These are phyloP conservation scores for Phymorhynchus buccinoides DNA, from an alignment of 1,140 invertebrate species.

Conservation along the genomic window DNA sequence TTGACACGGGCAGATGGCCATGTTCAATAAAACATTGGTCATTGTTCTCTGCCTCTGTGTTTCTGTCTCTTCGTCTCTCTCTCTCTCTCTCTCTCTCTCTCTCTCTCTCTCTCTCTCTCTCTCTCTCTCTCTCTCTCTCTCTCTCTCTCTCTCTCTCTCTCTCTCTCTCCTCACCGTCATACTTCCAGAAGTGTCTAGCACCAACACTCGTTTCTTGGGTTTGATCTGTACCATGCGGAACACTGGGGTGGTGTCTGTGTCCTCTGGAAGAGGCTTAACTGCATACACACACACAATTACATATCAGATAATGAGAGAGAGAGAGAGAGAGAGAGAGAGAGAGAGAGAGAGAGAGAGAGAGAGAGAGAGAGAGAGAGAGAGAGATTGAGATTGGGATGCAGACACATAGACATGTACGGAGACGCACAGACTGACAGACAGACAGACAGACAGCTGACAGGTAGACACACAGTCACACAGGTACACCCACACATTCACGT, in stretches of 20 bases:
- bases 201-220: slow-evolving; percentile 50
- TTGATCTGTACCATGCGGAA: slow-evolving; percentile 59
- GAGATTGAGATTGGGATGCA: neutral
- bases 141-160: too few relatives aligned
- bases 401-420: too few relatives aligned
- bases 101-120: too few relatives aligned
- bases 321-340: neutral
- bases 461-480: too few relatives aligned
- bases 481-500: too few relatives aligned
- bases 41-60: too few relatives aligned
- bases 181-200: slow-evolving; percentile 60
- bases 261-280: slow-evolving; percentile 30
- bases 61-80: too few relatives aligned
- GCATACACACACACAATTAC: neutral
- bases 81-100: too few relatives aligned
- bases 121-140: too few relatives aligned
- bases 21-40: too few relatives aligned
- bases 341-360: neutral
- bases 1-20: too few relatives aligned
- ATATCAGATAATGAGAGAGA: too few relatives aligned
- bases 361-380: neutral
- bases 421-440: neutral
- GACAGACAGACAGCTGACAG: neutral
- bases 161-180: slow-evolving; percentile 53
- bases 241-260: slow-evolving; percentile 49